These are phyloP conservation scores for Syrrhaptes paradoxus DNA, from an alignment of 2,113 vertebrate species.

Conservation along the genomic window DNA sequence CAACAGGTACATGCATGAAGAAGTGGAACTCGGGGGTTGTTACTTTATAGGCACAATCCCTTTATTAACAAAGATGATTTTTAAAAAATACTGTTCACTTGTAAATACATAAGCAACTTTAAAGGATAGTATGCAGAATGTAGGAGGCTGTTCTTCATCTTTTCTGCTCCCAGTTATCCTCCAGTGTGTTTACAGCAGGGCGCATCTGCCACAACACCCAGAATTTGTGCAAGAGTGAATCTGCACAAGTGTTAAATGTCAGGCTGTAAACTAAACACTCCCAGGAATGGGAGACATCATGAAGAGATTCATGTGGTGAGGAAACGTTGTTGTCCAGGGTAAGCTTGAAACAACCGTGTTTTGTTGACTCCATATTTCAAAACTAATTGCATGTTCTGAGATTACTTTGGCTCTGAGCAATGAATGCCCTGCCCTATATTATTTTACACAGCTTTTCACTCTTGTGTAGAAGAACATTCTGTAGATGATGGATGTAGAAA, in stretches of 20 bases:
- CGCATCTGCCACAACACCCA: not conserved
- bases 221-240: not conserved
- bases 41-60: not conserved
- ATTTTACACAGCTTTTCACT: not conserved
- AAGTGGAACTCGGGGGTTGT: not conserved
- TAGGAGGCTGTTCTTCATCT: not conserved
- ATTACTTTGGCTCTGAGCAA: not conserved
- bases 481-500: not conserved
- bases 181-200: not conserved
- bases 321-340: not conserved
- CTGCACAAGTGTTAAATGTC: not conserved
- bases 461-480: not conserved
- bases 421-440: not conserved
- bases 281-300: not conserved
- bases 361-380: constrained; percentile 7
- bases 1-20: not conserved
- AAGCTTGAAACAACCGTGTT: not conserved
- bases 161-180: not conserved
- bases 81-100: not conserved
- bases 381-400: not conserved
- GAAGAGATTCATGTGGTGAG: not conserved
- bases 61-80: not conserved
- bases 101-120: not conserved
- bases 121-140: not conserved
- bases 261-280: not conserved